A percentile compares a stretch with the other conserved stretches of the same genome.
phyloP scores from a whole-genome alignment of 2,113 vertebrate species.

The Gallinago paraguaiae region DNA sequence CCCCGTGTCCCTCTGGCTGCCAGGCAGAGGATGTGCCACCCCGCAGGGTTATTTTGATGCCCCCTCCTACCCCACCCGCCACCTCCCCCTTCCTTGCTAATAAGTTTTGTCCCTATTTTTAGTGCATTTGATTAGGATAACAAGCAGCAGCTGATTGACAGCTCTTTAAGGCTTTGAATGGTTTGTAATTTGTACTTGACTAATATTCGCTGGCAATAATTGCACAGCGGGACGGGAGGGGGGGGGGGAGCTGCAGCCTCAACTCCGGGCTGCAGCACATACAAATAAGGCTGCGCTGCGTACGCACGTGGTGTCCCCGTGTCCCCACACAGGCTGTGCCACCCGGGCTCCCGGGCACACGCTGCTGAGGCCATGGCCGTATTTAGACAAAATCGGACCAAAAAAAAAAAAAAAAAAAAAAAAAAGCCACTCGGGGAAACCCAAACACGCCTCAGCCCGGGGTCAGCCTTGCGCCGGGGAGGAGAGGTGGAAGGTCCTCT shows the following conservation, averaged over 20 bases:
- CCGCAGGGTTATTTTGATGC: neutral
- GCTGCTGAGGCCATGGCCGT: neutral
- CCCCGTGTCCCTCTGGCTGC: neutral
- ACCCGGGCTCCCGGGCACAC: rapidly evolving
- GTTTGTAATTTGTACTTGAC: conserved; percentile 61
- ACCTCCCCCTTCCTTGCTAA: neutral
- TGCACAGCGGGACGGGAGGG: conserved; percentile 31
- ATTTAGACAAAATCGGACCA: neutral
- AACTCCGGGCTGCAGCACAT: conserved; percentile 44
- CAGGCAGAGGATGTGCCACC: neutral
- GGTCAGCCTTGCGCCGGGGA: rapidly evolving
- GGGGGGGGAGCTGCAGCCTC: conserved; percentile 47
- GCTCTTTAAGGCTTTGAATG: conserved; percentile 36
- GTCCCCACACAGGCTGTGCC: neutral
- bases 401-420: neutral
- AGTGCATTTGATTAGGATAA: conserved; percentile 66
- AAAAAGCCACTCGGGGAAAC: neutral
- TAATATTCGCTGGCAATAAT: conserved; percentile 47
- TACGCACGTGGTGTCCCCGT: neutral
- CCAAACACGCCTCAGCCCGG: neutral
- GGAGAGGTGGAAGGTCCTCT: rapidly evolving
- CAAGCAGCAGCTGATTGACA: conserved; percentile 59
- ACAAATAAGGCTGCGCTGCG: conserved; percentile 9
- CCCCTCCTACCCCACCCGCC: neutral
- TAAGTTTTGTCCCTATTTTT: conserved; percentile 59